A percentile compares a stretch with the other conserved stretches of the same genome.
Conservation (phyloP, 2,888 invertebrate species). For the Ophion costatus region DNA sequence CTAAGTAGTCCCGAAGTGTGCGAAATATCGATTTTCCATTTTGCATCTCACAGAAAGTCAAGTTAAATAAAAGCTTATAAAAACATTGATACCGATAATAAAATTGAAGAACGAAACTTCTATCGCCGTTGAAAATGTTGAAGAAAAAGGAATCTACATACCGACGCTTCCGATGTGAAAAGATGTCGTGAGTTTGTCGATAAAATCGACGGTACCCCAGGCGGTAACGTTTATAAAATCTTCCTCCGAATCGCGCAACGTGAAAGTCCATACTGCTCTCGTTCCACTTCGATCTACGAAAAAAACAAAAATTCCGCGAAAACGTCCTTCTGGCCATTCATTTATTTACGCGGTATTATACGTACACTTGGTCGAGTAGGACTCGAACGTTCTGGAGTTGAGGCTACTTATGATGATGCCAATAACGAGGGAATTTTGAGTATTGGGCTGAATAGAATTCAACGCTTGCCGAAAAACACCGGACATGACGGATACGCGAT, state of each 20-base stretch:
- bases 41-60: no score
- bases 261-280: conserved; percentile 91
- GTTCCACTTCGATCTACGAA: conserved; percentile 72
- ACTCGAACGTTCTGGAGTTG: conserved; percentile 77
- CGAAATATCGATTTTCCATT: no score
- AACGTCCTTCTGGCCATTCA: conserved; percentile 3
- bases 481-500: conserved; percentile 73
- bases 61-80: no score
- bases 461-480: conserved; percentile 76
- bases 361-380: conserved; percentile 75
- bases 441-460: conserved; percentile 74
- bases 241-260: conserved; percentile 89
- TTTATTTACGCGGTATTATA: conserved; percentile 4
- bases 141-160: conserved; percentile 78
- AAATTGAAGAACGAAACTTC: no score
- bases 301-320: conserved; percentile 12
- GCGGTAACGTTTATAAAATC: conserved; percentile 91
- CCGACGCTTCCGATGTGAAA: conserved; percentile 90
- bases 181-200: conserved; percentile 86
- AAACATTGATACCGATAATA: no score
- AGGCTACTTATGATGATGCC: conserved; percentile 79
- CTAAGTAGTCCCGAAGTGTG: no score
- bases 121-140: background rate
- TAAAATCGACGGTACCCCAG: conserved; percentile 89
- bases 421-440: conserved; percentile 79